A percentile compares a stretch with the other conserved stretches of the same genome.
Conservation (phyloP, 2,888 invertebrate species). For the Calliopum simillimum region DNA sequence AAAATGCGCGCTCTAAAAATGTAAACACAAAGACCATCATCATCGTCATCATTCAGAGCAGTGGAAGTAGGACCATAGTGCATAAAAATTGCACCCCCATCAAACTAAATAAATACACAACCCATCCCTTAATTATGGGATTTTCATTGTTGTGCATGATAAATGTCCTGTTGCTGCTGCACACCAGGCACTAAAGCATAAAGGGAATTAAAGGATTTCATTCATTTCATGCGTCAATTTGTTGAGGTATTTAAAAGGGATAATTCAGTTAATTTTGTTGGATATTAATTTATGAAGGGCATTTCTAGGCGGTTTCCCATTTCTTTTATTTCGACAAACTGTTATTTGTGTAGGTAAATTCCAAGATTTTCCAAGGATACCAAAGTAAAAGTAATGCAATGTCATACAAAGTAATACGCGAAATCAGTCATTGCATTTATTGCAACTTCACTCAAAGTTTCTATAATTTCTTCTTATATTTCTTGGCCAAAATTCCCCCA, state of each 20-base stretch:
- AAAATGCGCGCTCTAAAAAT: slow-evolving; percentile 23
- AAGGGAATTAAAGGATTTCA: slow-evolving; percentile 29
- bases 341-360: no score
- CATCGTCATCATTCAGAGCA: no score
- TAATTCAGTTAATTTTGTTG: slow-evolving; percentile 29
- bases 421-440: no score
- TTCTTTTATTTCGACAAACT: no score
- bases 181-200: neutral
- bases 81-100: slow-evolving; percentile 25
- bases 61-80: neutral
- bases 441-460: no score
- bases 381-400: no score
- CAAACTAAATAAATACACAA: neutral
- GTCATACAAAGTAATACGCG: no score
- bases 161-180: slow-evolving; percentile 10
- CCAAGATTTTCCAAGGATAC: no score
- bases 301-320: no score
- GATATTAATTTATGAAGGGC: slow-evolving; percentile 18
- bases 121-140: slow-evolving; percentile 44
- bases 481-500: no score
- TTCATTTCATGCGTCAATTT: slow-evolving; percentile 21
- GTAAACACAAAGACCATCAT: slow-evolving; percentile 18
- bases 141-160: slow-evolving; percentile 38
- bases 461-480: no score
- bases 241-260: slow-evolving; percentile 34